A percentile compares a stretch with the other conserved stretches of the same genome.
Conservation (phyloP, 1,140 invertebrate species). For the Pseudoatta argentina region DNA sequence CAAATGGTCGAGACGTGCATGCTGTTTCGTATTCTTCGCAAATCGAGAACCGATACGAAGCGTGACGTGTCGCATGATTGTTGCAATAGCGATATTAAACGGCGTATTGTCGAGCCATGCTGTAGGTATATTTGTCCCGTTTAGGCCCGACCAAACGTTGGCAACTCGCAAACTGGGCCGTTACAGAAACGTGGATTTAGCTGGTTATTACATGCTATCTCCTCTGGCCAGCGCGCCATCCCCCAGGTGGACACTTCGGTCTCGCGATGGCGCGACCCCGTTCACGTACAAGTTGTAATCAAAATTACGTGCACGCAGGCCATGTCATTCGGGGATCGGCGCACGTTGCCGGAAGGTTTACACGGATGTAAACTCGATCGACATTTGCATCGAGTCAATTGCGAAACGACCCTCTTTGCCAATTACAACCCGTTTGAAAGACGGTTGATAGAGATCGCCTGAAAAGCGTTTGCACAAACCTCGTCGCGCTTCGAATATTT, state of each 20-base stretch:
- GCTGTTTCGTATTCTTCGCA: neutral
- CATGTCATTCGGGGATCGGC: conserved; percentile 59
- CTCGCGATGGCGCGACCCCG: conserved; percentile 56
- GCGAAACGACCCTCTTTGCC: conserved; percentile 47
- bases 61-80: conserved; percentile 19
- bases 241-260: conserved; percentile 18
- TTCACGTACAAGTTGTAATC: conserved; percentile 73
- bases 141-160: conserved; percentile 40
- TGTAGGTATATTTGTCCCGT: conserved; percentile 18
- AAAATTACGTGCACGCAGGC: conserved; percentile 68
- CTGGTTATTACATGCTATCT: conserved; percentile 70
- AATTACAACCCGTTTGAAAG: conserved; percentile 3
- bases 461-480: neutral
- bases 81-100: conserved; percentile 59
- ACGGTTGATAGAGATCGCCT: neutral
- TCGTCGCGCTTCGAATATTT: neutral
- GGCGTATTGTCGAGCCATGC: conserved; percentile 55
- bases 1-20: neutral
- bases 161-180: conserved; percentile 17
- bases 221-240: conserved; percentile 29
- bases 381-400: conserved; percentile 71
- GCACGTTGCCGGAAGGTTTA: conserved; percentile 68
- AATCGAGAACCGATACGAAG: neutral
- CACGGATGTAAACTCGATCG: conserved; percentile 71
- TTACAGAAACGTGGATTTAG: conserved; percentile 71